These are phyloP conservation scores for Polyergus mexicanus DNA, from an alignment of 1,140 invertebrate genomes.

Conservation along the genomic window DNA sequence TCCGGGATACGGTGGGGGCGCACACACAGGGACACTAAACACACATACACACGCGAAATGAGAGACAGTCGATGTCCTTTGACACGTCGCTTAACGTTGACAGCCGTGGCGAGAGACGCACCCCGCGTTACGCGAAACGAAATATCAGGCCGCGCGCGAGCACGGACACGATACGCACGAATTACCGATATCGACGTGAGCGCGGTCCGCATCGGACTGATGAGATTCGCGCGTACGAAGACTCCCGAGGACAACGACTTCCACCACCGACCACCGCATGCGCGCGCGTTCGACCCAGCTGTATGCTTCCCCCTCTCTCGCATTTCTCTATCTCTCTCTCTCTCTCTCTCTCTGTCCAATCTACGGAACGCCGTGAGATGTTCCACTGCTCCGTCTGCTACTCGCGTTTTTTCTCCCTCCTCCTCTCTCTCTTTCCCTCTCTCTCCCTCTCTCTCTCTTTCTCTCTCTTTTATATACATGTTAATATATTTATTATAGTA, in stretches of 20 bases:
- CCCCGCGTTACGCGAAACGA: background rate
- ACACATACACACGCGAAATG: background rate
- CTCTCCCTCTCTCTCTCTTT: background rate
- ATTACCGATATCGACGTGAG: background rate
- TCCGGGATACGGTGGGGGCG: constrained; percentile 4
- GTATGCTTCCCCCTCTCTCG: constrained; percentile 39
- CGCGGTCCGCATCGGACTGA: constrained; percentile 72
- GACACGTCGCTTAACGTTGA: background rate
- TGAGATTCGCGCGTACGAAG: constrained; percentile 61
- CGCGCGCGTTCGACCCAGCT: constrained; percentile 66
- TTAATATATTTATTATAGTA: constrained; percentile 5
- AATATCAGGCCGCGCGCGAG: constrained; percentile 9
- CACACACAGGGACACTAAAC: constrained; percentile 3
- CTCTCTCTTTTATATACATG: background rate
- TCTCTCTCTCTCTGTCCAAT: background rate
- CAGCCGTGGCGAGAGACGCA: background rate
- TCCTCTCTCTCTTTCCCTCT: background rate
- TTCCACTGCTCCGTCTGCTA: background rate
- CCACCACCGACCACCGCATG: constrained; percentile 62
- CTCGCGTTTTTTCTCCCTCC: constrained; percentile 12
- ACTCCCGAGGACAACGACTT: constrained; percentile 76
- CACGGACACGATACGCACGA: background rate
- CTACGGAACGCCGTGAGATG: constrained; percentile 14
- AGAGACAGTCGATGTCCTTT: background rate
- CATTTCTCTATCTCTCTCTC: background rate